Evolutionary conservation across 1,140 invertebrate species (phyloP), one percentile per base, ranked within the genome.

Genomic region (Leptinotarsa defecta): DNA sequence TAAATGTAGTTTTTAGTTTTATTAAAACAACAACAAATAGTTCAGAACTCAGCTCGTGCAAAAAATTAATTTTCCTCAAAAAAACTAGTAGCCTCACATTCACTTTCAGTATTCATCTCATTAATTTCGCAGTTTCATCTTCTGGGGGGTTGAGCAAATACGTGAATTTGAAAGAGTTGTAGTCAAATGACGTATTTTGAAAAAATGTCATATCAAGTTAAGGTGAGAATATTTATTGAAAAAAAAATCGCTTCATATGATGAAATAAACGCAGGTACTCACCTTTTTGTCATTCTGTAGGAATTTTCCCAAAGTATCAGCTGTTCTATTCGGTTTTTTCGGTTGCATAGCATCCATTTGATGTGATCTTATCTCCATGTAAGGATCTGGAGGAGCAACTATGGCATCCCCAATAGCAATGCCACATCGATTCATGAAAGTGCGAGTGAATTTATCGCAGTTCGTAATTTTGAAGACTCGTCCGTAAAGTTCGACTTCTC

Each of bases 361-460:
- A 71, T 83, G 82, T 78, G 87, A 84, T 62, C 87, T 84, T n/a
- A 86, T 76, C 71, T 88, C 84, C 2, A 84, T 85, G 20, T 87
- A 88, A 13, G 88, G 87, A 86, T 93, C 91, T 4, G 82, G 80
- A 3, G 90, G 91, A 77, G 87, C 86, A 27, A 87, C 82, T 57
- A 93, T 87, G 0, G 92, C 89, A 85, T 94, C 90, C 1, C 93
- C 91, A 20, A 97, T 93, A 57, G 90, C 86, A 62, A 97, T 94
- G 17, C 96, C 96, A 71, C 94, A 89, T 27, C 93, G 91, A 83
- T 92, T 94, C 4, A 97, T 86, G 85, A 96, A 97, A 63, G 90
- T 90, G 77, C 94, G 86, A 0, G 96, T 97, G 82, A 97, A 98
- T 75, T 91, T 88, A 83, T 98, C 94, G 84, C 95, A 97, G 77